phyloP scores from a whole-genome alignment of 2,888 invertebrate genomes.

The Watsonalla cultraria region DNA sequence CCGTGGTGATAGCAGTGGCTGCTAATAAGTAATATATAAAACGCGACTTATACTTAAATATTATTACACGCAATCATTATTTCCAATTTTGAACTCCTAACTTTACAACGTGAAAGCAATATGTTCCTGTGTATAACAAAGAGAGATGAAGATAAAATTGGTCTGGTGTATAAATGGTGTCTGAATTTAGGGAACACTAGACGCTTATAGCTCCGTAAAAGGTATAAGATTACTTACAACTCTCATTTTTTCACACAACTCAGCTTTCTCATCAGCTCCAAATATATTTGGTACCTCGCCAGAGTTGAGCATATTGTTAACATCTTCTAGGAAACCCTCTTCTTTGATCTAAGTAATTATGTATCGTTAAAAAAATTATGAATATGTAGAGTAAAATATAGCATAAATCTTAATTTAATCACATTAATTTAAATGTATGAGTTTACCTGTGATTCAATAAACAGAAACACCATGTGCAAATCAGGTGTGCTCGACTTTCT shows the following conservation, averaged over 20 bases:
- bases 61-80: too few species aligned
- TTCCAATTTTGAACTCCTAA: too few species aligned
- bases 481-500: slow-evolving; percentile 90
- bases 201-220: not conserved
- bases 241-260: slow-evolving; percentile 96
- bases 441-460: slow-evolving; percentile 90
- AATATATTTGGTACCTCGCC: slow-evolving; percentile 97
- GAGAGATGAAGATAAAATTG: not conserved
- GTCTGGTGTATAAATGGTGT: too few species aligned
- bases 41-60: too few species aligned
- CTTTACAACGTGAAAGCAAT: too few species aligned
- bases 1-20: too few species aligned
- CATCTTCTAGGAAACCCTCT: slow-evolving; percentile 95
- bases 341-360: slow-evolving; percentile 85
- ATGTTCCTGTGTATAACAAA: too few species aligned
- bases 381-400: not conserved
- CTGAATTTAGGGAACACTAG: not conserved
- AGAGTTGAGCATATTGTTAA: slow-evolving; percentile 94
- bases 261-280: slow-evolving; percentile 89
- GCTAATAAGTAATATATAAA: too few species aligned
- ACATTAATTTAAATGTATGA: not conserved
- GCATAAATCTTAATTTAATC: not conserved
- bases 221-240: slow-evolving; percentile 44
- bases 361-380: not conserved
- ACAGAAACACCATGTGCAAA: slow-evolving; percentile 92